Base-by-base conservation (phyloP, 1,140 invertebrate genomes). In the Globodera rostochiensis region DNA sequence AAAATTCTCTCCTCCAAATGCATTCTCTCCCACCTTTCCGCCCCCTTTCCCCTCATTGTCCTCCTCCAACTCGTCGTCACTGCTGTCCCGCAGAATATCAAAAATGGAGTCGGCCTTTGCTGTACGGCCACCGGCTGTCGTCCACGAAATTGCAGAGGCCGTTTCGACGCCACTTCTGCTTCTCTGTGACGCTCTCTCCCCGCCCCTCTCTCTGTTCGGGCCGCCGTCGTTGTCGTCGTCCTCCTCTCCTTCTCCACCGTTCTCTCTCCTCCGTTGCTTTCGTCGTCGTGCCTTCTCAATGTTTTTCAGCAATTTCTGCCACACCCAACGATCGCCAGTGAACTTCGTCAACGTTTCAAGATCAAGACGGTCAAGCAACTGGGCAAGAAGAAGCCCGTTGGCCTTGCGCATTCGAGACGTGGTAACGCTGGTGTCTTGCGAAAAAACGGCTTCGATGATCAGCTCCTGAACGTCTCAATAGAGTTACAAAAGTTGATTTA, bases 41-140 rank as follows among this genome's bases (percentile, higher is more conserved):
- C 19, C 46, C 69, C 6, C 69, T 47, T n/a, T 36, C 46, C 5
- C 69, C 36, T 9, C 69, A 15, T 45, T 4, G n/a, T 74, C 45
- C 73, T 70, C 47, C 53, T 50, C 71, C 71, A 19, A 75, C 77
- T 71, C 75, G 19, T 82, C 81, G 13, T 82, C 82, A 46, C 84
- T 83, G 69, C 74, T 80, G 47, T 84, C 74, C 21, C 79, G 70
- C 47, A 79, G 21, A 25, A 82, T 57, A 3, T 82, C 45, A 84
- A 82, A 82, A 50, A 82, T 82, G 21, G 81, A 82, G 66, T 82
- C 81, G 47, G 81, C 67, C n/a, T 84, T 84, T 11, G 70, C 69
- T 36, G 81, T 79, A 21, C 77, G 53, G n/a, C 81, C 46, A 25
- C 79, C 25, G 69, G 69, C 69, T 46, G 66, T 84, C 53, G 80